A percentile compares a stretch with the other conserved stretches of the same genome.
Conservation (phyloP, 64 coral and sea anemone species). For the Stichodactyla mertensii region DNA sequence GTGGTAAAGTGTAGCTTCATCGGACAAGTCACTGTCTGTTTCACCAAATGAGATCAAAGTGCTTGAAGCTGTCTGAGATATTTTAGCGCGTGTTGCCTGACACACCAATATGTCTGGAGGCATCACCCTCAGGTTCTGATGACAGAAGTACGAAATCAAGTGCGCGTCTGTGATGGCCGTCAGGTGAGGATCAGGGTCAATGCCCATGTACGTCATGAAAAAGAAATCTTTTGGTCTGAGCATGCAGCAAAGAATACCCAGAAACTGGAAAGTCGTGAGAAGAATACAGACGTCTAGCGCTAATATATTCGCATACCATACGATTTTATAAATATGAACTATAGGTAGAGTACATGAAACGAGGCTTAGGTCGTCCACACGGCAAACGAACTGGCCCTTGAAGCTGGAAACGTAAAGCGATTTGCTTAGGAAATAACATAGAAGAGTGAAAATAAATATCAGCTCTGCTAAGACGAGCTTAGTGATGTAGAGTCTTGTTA, state of each 20-base stretch:
- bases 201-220: conserved; percentile 38
- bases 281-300: conserved; percentile 56
- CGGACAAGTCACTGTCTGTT: conserved; percentile 12
- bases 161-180: conserved; percentile 42
- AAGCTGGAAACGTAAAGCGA: conserved; percentile 42
- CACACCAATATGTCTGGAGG: conserved; percentile 16
- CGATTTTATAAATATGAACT: conserved; percentile 40
- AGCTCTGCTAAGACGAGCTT: conserved; percentile 59
- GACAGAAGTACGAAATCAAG: conserved; percentile 74
- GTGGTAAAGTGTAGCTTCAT: background rate
- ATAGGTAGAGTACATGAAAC: conserved; percentile 56
- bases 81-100: background rate
- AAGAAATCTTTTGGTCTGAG: conserved; percentile 59
- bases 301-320: conserved; percentile 57
- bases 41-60: conserved; percentile 23
- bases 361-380: conserved; percentile 51
- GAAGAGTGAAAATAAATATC: conserved; percentile 52
- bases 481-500: conserved; percentile 57
- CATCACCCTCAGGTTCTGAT: conserved; percentile 48
- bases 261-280: conserved; percentile 53
- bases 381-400: conserved; percentile 64
- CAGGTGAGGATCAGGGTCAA: conserved; percentile 4
- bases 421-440: conserved; percentile 52
- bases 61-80: conserved; percentile 2
- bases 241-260: conserved; percentile 69